Conservation (phyloP, 2,797 vertebrate genomes). For the Eremophila alpestris region DNA sequence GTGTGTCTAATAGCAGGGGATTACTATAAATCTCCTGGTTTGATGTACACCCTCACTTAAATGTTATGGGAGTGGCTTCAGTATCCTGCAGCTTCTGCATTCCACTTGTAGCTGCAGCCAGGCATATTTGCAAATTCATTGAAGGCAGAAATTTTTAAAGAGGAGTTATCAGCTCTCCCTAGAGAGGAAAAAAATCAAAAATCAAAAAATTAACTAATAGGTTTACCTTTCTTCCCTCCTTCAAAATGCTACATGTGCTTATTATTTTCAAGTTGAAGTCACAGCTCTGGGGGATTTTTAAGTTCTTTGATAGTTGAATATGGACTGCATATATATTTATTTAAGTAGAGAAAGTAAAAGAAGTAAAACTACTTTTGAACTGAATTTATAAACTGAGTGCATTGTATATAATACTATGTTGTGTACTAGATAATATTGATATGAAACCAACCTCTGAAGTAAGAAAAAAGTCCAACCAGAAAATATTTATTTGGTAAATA, state of each 20-base stretch:
- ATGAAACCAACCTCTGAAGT: background rate
- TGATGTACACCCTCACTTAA: background rate
- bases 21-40: background rate
- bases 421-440: background rate
- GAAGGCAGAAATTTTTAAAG: background rate
- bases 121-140: background rate
- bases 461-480: background rate
- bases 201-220: background rate
- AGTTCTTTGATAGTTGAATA: background rate
- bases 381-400: background rate
- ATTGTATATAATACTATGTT: background rate
- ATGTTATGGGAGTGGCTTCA: background rate
- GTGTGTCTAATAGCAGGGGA: constrained; percentile 28
- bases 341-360: background rate
- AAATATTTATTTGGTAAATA: background rate
- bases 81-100: background rate
- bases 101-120: background rate
- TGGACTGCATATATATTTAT: background rate
- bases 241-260: background rate
- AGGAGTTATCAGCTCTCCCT: background rate
- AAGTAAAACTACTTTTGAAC: background rate
- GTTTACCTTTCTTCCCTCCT: background rate
- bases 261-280: background rate
- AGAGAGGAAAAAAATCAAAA: background rate
- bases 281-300: background rate